phyloP scores from a whole-genome alignment of 2,797 vertebrate species.

The Molossus molossus region DNA sequence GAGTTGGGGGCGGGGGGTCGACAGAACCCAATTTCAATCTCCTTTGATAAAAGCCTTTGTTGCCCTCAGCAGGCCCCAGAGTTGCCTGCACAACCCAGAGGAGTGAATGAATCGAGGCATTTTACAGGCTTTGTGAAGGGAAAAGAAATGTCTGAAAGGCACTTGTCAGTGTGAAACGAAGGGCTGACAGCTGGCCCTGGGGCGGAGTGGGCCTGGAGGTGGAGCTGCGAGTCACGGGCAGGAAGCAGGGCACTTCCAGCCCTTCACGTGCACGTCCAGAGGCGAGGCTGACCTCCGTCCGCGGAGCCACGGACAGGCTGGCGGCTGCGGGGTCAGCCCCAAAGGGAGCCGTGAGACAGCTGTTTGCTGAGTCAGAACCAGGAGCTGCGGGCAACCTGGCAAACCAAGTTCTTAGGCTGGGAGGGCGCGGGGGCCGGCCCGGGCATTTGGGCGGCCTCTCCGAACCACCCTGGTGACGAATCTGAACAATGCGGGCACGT shows the following conservation, averaged over 20 bases:
- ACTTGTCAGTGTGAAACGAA: background rate
- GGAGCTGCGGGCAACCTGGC: background rate
- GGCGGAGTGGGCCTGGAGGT: background rate
- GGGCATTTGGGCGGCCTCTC: background rate
- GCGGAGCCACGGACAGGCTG: background rate
- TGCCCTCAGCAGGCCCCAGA: constrained; percentile 2
- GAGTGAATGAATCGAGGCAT: background rate
- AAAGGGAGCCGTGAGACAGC: background rate
- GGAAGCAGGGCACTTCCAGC: background rate
- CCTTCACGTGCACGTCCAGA: background rate
- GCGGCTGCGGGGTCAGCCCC: background rate
- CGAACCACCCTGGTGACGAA: background rate
- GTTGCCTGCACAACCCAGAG: background rate
- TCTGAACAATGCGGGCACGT: background rate
- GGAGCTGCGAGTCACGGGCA: constrained; percentile 61
- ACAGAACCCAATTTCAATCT: background rate
- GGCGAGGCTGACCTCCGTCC: constrained; percentile 32
- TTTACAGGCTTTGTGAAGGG: constrained; percentile 1
- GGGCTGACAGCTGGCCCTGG: constrained; percentile 39
- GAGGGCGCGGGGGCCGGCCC: background rate
- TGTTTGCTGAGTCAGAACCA: constrained; percentile 18
- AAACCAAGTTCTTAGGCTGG: background rate
- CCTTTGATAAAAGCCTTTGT: constrained; percentile 23
- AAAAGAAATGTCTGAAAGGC: constrained; percentile 40
- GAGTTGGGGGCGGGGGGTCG: background rate